A percentile compares a stretch with the other conserved stretches of the same genome.
phyloP scores from a whole-genome alignment of 2,888 invertebrate species.

The Drosophila nr. medialis region DNA sequence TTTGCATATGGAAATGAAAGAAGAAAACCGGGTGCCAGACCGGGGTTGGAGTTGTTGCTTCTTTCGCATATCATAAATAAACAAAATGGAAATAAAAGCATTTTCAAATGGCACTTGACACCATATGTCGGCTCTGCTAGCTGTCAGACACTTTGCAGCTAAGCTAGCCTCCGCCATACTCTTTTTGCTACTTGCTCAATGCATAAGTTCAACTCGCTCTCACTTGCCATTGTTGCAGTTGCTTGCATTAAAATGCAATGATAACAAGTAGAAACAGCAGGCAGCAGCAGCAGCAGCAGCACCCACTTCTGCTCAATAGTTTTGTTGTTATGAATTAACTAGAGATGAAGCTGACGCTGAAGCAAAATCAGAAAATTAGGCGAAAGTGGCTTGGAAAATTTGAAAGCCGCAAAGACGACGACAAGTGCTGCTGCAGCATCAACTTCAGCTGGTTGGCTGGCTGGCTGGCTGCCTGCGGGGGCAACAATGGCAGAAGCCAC shows the following conservation, averaged over 20 bases:
- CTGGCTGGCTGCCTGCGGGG: slow-evolving; percentile 12
- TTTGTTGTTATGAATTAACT: slow-evolving; percentile 69
- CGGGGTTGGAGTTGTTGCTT: not conserved
- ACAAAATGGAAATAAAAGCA: slow-evolving; percentile 72
- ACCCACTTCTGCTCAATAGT: slow-evolving; percentile 60
- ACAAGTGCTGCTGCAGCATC: slow-evolving; percentile 49
- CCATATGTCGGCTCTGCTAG: slow-evolving; percentile 66
- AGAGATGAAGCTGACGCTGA: slow-evolving; percentile 24
- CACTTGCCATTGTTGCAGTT: slow-evolving; percentile 63
- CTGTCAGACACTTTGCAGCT: slow-evolving; percentile 43
- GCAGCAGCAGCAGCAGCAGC: slow-evolving; percentile 29
- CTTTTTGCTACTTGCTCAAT: not conserved
- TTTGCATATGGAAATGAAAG: slow-evolving; percentile 9
- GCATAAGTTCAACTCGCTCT: slow-evolving; percentile 4
- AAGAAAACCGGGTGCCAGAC: slow-evolving; percentile 6
- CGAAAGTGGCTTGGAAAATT: slow-evolving; percentile 74
- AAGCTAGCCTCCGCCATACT: slow-evolving; percentile 1
- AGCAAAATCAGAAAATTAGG: slow-evolving; percentile 68
- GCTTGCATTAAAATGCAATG: slow-evolving; percentile 79
- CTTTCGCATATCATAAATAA: slow-evolving; percentile 62
- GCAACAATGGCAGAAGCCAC: slow-evolving; percentile 44
- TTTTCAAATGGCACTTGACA: slow-evolving; percentile 80
- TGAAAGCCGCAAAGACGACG: slow-evolving; percentile 72
- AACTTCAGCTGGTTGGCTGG: slow-evolving; percentile 26
- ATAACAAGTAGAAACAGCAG: slow-evolving; percentile 56